These are phyloP conservation scores for Amblyornis subalaris DNA, from an alignment of 2,113 vertebrate species.

Conservation along the genomic window DNA sequence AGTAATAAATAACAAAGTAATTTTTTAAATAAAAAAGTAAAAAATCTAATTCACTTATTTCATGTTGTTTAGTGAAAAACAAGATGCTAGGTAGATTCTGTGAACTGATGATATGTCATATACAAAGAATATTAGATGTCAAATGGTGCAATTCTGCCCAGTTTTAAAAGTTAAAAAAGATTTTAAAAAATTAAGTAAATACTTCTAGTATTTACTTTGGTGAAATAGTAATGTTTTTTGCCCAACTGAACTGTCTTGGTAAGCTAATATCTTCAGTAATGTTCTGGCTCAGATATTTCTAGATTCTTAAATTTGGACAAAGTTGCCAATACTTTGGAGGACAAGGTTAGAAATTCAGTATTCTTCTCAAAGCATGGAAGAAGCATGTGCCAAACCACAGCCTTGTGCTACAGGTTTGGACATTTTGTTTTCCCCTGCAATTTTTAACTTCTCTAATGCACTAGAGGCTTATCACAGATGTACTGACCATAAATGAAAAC, in stretches of 20 bases:
- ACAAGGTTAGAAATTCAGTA: neutral
- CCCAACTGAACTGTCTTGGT: neutral
- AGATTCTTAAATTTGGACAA: neutral
- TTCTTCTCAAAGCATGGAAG: neutral
- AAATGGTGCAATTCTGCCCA: neutral
- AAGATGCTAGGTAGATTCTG: neutral
- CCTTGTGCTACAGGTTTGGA: neutral
- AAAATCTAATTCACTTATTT: neutral
- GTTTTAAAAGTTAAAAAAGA: neutral
- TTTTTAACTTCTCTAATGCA: neutral
- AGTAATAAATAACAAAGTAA: neutral
- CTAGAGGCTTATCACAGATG: neutral
- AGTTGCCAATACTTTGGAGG: neutral
- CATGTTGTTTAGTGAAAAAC: neutral
- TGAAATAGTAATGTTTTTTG: neutral
- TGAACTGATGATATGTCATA: neutral
- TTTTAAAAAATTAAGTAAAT: neutral
- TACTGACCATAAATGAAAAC: neutral
- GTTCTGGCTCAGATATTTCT: neutral
- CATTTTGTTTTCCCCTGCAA: neutral
- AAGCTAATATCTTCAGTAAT: neutral
- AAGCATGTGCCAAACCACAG: fast-evolving
- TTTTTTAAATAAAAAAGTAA: neutral
- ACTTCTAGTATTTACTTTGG: neutral
- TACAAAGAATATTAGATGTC: neutral